These are phyloP conservation scores for Alectoris magna DNA, from an alignment of 2,797 vertebrate genomes.

Conservation along the genomic window DNA sequence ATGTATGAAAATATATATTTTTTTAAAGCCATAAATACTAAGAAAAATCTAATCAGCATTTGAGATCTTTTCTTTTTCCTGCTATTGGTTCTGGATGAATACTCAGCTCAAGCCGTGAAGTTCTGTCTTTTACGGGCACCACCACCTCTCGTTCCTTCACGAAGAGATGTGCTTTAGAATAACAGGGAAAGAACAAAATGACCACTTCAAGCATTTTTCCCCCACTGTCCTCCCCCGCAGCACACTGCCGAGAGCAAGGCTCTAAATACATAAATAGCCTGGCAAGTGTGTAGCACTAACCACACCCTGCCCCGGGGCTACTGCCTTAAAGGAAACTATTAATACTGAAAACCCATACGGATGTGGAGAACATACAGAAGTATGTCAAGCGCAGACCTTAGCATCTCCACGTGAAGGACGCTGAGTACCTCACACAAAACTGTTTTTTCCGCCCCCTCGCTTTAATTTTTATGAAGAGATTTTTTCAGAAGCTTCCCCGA, in stretches of 20 bases:
- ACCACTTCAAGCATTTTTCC: background rate
- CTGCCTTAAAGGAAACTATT: conserved; percentile 26
- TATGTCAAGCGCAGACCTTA: background rate
- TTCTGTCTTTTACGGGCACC: background rate
- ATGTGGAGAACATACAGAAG: background rate
- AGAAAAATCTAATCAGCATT: background rate
- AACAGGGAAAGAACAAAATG: background rate
- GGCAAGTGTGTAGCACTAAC: background rate
- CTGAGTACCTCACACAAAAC: background rate
- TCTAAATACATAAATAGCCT: conserved; percentile 22
- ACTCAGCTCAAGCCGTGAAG: background rate
- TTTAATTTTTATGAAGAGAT: background rate
- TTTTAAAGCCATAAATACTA: no score
- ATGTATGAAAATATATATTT: background rate
- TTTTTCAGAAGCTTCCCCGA: background rate
- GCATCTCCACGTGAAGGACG: background rate
- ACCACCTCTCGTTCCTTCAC: background rate
- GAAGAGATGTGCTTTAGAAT: background rate
- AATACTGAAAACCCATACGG: background rate
- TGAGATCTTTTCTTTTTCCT: background rate
- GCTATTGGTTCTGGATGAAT: background rate
- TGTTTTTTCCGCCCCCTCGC: fast-evolving
- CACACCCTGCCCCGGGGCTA: background rate
- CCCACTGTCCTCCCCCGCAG: background rate
- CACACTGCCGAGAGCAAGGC: background rate